These are phyloP conservation scores for Oxyura jamaicensis DNA, from an alignment of 2,113 vertebrate genomes.

Conservation along the genomic window DNA sequence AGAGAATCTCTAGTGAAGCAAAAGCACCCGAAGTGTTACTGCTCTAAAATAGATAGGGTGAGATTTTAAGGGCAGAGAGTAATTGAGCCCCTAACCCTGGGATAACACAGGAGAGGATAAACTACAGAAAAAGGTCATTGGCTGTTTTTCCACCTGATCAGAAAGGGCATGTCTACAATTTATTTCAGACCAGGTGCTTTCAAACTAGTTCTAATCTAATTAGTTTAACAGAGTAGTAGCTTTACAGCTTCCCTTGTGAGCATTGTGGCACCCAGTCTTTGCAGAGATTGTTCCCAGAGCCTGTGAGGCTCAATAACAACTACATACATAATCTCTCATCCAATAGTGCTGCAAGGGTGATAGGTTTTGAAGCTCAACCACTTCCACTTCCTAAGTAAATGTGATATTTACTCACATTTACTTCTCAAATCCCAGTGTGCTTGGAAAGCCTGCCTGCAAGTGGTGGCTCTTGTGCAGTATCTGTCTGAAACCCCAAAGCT, in stretches of 20 bases:
- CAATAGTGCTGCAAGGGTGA: not conserved
- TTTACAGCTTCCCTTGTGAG: not conserved
- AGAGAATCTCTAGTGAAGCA: not conserved
- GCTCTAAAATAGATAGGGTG: not conserved
- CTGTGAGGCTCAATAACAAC: not conserved
- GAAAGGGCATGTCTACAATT: not conserved
- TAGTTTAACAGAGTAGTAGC: not conserved
- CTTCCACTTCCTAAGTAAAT: not conserved
- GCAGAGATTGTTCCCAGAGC: not conserved
- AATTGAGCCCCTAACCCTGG: not conserved
- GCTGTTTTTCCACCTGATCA: not conserved
- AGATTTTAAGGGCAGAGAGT: not conserved
- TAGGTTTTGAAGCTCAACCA: not conserved
- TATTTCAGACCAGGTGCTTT: not conserved
- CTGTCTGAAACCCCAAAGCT: not conserved
- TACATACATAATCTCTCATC: not conserved
- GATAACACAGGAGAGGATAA: not conserved
- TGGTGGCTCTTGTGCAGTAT: not conserved
- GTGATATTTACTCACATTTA: not conserved
- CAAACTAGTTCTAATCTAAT: not conserved
- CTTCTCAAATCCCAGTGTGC: not conserved
- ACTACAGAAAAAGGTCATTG: not conserved
- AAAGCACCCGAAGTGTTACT: not conserved
- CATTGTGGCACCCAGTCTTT: not conserved
- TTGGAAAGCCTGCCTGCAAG: not conserved